Conservation (phyloP, 2,113 vertebrate genomes). For the Crotalus horridus region DNA sequence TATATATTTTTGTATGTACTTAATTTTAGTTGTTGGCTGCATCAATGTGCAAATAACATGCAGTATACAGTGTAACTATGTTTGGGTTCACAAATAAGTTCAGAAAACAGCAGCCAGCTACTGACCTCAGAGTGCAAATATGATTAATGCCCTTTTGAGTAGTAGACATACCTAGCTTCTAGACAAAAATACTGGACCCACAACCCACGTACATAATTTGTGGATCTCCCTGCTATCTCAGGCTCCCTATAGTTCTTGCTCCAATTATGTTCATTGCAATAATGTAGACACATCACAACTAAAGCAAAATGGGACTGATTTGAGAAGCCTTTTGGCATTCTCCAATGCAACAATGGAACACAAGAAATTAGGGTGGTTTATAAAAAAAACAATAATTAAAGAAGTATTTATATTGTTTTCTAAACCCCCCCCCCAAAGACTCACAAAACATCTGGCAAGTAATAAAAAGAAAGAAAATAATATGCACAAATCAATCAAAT, state of each 20-base stretch:
- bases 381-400: background rate
- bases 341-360: background rate
- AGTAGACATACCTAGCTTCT: background rate
- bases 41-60: background rate
- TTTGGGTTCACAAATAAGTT: background rate
- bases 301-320: background rate
- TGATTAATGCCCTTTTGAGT: background rate
- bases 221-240: background rate
- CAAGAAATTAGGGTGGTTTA: background rate
- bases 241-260: background rate
- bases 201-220: background rate
- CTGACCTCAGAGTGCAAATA: background rate
- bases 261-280: background rate
- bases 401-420: background rate
- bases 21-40: background rate
- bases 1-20: background rate
- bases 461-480: background rate
- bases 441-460: background rate
- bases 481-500: background rate
- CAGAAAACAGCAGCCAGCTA: background rate
- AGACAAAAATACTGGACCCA: background rate
- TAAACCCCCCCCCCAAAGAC: background rate
- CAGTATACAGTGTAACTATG: background rate
- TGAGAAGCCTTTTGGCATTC: background rate
- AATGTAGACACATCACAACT: background rate